A percentile compares a stretch with the other conserved stretches of the same genome.
Evolutionary conservation across 2,888 invertebrate species (phyloP).

Genomic region (Chymomyza procnemis): DNA sequence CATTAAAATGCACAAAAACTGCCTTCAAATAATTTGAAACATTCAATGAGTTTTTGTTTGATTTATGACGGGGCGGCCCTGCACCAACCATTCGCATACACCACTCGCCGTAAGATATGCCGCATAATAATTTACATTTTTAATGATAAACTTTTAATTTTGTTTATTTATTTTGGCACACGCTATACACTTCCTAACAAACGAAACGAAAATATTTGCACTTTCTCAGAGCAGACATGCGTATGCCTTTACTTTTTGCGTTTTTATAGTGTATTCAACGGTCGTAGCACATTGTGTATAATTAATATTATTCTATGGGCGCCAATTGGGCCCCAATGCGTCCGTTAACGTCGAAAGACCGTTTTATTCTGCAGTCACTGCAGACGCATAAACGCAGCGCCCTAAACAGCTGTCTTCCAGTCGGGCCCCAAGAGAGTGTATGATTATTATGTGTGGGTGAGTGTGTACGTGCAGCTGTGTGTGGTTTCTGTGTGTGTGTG

Average conservation of each 20-base stretch:
- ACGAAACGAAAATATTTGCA: slow-evolving; percentile 53
- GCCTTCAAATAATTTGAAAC: slow-evolving; percentile 30
- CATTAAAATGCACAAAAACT: slow-evolving; percentile 19
- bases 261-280: neutral
- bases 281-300: neutral
- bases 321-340: slow-evolving; percentile 35
- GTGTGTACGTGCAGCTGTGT: slow-evolving; percentile 4
- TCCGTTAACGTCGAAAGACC: slow-evolving; percentile 62
- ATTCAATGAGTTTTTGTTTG: slow-evolving; percentile 42
- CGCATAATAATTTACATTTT: slow-evolving; percentile 7
- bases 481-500: neutral
- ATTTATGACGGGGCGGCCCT: slow-evolving; percentile 48
- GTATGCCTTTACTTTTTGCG: neutral
- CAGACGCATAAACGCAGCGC: slow-evolving; percentile 43
- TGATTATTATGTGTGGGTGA: slow-evolving; percentile 4
- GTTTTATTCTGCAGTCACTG: slow-evolving; percentile 65
- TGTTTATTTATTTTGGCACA: slow-evolving; percentile 53
- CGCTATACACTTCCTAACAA: slow-evolving; percentile 53
- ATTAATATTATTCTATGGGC: neutral
- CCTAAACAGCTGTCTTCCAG: slow-evolving; percentile 67
- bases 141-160: slow-evolving; percentile 44
- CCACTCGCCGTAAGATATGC: neutral
- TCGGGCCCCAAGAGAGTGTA: slow-evolving; percentile 32
- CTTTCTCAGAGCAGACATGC: slow-evolving; percentile 26
- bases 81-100: neutral